Conservation (phyloP, 53 echinoderm and acorn worm species). For the Stichopus horrens region DNA sequence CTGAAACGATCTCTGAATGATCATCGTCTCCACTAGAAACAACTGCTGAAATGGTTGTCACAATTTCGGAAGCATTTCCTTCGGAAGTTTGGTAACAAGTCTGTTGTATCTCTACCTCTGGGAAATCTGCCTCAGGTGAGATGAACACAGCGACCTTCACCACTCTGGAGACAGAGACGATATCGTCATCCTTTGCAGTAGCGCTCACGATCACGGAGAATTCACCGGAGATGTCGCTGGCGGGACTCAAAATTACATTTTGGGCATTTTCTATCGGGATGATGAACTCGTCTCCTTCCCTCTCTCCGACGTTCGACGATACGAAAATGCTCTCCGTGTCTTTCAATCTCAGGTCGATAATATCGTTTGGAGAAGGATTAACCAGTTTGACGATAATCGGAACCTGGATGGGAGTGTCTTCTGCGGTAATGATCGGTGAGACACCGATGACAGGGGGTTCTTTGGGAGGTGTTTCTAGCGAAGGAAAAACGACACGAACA, state of each 20-base stretch:
- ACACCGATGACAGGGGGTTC: conserved; percentile 51
- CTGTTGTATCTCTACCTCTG: neutral
- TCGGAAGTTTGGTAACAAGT: neutral
- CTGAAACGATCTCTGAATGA: conserved; percentile 12
- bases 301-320: neutral
- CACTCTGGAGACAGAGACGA: neutral
- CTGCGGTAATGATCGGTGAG: neutral
- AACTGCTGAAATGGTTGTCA: neutral
- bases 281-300: neutral
- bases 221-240: conserved; percentile 8
- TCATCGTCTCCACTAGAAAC: conserved; percentile 8
- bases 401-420: conserved; percentile 8
- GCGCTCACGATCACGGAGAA: neutral
- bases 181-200: neutral
- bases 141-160: neutral
- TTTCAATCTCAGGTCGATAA: neutral
- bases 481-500: neutral
- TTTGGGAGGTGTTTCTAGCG: conserved; percentile 42
- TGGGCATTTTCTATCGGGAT: neutral
- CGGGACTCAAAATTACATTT: neutral
- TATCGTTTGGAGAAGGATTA: neutral
- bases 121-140: conserved; percentile 8
- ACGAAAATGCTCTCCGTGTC: neutral
- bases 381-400: conserved; percentile 3
- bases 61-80: neutral